Percentiles rank a stretch among this genome's conserved stretches.
Evolutionary conservation across 2,797 vertebrate genomes (phyloP).

Genomic region (Rachycentron canadum): DNA sequence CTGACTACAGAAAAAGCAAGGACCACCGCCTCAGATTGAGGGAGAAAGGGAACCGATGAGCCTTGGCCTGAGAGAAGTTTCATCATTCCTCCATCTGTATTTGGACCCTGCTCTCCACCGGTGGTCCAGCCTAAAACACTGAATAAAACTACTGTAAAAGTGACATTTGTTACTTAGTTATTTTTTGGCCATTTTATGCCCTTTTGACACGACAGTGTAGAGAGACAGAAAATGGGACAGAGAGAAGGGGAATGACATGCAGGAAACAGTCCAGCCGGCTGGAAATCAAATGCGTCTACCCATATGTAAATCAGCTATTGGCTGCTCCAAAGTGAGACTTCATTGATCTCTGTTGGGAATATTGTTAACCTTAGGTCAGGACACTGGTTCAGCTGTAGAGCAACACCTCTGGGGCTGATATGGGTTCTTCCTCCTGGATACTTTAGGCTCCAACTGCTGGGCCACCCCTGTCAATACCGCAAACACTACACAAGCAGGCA

Average conservation of each 20-base stretch:
- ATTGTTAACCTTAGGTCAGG: slow-evolving; percentile 56
- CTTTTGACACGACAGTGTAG: too few species aligned
- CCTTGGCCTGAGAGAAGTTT: slow-evolving; percentile 57
- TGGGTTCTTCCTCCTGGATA: slow-evolving; percentile 22
- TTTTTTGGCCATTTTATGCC: too few species aligned
- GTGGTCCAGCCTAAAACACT: slow-evolving; percentile 64
- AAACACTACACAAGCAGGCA: slow-evolving; percentile 25
- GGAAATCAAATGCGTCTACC: too few species aligned
- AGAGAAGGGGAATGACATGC: too few species aligned
- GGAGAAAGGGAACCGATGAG: slow-evolving; percentile 73
- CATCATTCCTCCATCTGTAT: slow-evolving; percentile 55
- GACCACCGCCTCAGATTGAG: slow-evolving; percentile 72
- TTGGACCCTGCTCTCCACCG: slow-evolving; percentile 49
- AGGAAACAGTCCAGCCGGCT: too few species aligned
- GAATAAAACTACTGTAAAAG: slow-evolving; percentile 60
- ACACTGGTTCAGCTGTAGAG: slow-evolving; percentile 49
- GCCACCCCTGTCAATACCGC: slow-evolving; percentile 39
- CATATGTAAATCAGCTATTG: too few species aligned
- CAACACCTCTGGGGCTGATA: slow-evolving; percentile 36
- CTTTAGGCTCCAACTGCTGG: slow-evolving; percentile 9
- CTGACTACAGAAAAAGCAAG: slow-evolving; percentile 64
- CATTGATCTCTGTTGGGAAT: slow-evolving; percentile 58
- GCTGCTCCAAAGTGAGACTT: too few species aligned
- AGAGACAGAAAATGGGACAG: too few species aligned
- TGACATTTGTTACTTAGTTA: slow-evolving; percentile 52